These are phyloP conservation scores for Sprattus sprattus DNA, from an alignment of 2,113 vertebrate species.

Conservation along the genomic window DNA sequence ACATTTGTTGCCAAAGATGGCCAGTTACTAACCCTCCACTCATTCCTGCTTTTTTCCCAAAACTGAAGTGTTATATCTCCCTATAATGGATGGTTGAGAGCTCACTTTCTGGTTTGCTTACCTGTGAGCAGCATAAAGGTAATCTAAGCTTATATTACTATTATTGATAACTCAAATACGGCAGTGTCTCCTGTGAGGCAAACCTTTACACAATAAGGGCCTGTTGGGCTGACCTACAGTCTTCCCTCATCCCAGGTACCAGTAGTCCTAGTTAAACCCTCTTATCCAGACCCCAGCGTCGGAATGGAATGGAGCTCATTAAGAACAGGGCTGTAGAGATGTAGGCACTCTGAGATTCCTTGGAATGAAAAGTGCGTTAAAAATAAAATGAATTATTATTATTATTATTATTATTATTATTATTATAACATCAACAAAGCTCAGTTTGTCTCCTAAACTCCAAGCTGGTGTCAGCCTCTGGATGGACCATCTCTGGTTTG, in stretches of 20 bases:
- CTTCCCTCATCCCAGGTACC: too few species aligned
- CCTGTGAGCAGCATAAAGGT: not conserved
- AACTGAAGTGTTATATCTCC: not conserved
- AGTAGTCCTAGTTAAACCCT: too few species aligned
- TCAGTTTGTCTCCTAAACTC: not conserved
- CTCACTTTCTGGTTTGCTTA: not conserved
- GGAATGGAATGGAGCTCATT: not conserved
- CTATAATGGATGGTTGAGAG: not conserved
- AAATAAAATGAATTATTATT: too few species aligned
- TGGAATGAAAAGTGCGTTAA: too few species aligned
- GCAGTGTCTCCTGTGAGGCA: too few species aligned
- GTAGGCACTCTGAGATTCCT: too few species aligned
- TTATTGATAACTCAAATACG: too few species aligned
- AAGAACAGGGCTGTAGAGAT: not conserved
- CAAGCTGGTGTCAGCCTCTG: not conserved
- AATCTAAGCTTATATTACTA: too few species aligned
- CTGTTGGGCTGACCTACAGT: too few species aligned
- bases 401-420: too few species aligned
- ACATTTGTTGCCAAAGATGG: not conserved
- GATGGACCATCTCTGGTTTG: not conserved
- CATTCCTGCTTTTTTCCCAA: not conserved
- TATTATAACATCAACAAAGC: not conserved
- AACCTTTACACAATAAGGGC: too few species aligned
- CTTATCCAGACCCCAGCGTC: not conserved
- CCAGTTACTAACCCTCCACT: not conserved